Evolutionary conservation across 1,140 invertebrate genomes (phyloP), one percentile per base, ranked within the genome.

Genomic region (Leptoteleia sp.): DNA sequence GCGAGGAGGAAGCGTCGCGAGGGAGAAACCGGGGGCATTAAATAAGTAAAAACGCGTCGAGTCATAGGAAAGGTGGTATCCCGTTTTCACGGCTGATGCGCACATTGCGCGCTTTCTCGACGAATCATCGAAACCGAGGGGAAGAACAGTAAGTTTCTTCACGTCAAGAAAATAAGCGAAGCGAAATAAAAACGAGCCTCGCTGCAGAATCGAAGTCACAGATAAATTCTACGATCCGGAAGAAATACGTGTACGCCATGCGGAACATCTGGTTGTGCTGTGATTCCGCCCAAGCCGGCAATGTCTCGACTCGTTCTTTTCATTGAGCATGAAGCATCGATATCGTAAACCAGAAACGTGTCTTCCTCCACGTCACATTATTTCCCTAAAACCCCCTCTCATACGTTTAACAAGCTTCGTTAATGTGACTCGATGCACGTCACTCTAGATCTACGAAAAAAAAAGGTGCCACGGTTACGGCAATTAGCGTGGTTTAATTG

Each of bases 191-290:
- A 80, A 80, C 59, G 59, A 73, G 65, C 42, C 57, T 64, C 50
- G 45, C 45, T 57, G 47, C 78, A 37, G 65, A 80, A 70, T 64
- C 70, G 54, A 70, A 75, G 70, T 75, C 71, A 33, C 59, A 77
- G 75, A 81, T 83, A 80, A 81, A 83, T 81, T 79, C 76, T 70
- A 61, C 73, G 75, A 83, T 81, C 79, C 71, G 77, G 77, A 79
- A 80, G 77, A 75, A 77, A 81, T 83, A 83, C 81, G 81, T 83
- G 81, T 79, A 72, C 75, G 76, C 75, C 79, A 81, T 81, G 75
- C 81, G 76, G 80, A 81, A 73, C 75, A 76, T 77, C 75, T 73
- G 52, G 61, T 67, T 59, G 64, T 61, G 50, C 67, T 48, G 72
- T 81, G 76, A 79, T 81, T 81, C 71, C 64, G 77, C 50, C 64